Percentiles rank a stretch among this genome's conserved stretches.
Evolutionary conservation across 2,797 vertebrate genomes (phyloP).

Genomic region (Cossypha caffra): DNA sequence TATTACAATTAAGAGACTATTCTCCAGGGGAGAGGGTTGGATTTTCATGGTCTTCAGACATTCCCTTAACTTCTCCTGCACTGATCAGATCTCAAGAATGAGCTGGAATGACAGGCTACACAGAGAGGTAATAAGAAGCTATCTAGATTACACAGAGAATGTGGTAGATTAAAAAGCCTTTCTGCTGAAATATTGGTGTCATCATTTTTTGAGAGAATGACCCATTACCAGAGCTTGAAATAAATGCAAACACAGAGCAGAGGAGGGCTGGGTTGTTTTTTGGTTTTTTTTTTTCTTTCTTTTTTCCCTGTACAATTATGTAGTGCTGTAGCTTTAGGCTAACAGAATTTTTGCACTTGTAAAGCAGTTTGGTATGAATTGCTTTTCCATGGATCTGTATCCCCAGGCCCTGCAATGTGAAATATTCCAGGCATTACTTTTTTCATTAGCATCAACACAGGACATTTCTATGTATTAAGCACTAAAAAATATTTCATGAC

Average conservation of each 20-base stretch:
- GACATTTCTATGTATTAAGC: slow-evolving; percentile 39
- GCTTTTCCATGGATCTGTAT: slow-evolving; percentile 48
- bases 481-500: slow-evolving; percentile 59
- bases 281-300: not conserved
- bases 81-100: not conserved
- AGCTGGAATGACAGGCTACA: slow-evolving; percentile 40
- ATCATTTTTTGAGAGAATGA: slow-evolving; percentile 11
- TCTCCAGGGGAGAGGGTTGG: slow-evolving; percentile 48
- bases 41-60: slow-evolving; percentile 41
- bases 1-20: slow-evolving; percentile 78
- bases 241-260: slow-evolving; percentile 1
- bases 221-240: slow-evolving; percentile 10
- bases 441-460: slow-evolving; percentile 55
- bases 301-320: not conserved
- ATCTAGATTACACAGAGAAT: slow-evolving; percentile 36
- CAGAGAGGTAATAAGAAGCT: not conserved
- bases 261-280: not conserved
- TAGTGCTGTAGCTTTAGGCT: slow-evolving; percentile 62
- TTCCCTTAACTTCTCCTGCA: slow-evolving; percentile 62
- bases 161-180: slow-evolving; percentile 29
- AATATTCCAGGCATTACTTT: slow-evolving; percentile 59
- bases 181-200: slow-evolving; percentile 6
- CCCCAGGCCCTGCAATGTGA: slow-evolving; percentile 54
- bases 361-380: slow-evolving; percentile 69
- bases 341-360: slow-evolving; percentile 65